A percentile compares a stretch with the other conserved stretches of the same genome.
These are phyloP conservation scores for Hirundo rustica DNA, from an alignment of 2,797 vertebrate species.

Conservation along the genomic window DNA sequence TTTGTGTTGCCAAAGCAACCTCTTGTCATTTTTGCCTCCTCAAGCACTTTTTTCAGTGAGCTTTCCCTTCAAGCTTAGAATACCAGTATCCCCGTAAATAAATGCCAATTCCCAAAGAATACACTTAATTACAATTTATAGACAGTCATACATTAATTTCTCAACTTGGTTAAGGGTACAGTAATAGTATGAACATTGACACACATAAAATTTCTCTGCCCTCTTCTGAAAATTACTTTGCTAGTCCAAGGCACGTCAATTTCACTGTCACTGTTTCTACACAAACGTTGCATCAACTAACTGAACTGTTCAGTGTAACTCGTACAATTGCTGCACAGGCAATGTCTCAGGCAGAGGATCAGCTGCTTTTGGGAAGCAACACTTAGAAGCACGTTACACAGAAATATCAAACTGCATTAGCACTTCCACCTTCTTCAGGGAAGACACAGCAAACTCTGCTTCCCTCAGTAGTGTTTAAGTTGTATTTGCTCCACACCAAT, in stretches of 20 bases:
- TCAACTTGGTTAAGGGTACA: neutral
- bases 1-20: slow-evolving; percentile 17
- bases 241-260: neutral
- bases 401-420: neutral
- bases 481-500: neutral
- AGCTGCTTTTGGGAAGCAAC: neutral
- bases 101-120: neutral
- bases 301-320: neutral
- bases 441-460: neutral
- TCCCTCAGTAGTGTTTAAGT: neutral
- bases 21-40: neutral
- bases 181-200: neutral
- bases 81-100: neutral
- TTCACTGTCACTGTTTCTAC: neutral
- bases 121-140: neutral
- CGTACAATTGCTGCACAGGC: neutral
- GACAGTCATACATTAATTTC: neutral
- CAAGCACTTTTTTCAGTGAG: neutral
- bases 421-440: neutral
- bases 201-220: neutral
- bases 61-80: neutral
- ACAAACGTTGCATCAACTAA: neutral
- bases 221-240: neutral
- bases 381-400: neutral
- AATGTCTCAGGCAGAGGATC: neutral